Conservation (phyloP, 2,113 vertebrate genomes). For the Chionodraco myersi region DNA sequence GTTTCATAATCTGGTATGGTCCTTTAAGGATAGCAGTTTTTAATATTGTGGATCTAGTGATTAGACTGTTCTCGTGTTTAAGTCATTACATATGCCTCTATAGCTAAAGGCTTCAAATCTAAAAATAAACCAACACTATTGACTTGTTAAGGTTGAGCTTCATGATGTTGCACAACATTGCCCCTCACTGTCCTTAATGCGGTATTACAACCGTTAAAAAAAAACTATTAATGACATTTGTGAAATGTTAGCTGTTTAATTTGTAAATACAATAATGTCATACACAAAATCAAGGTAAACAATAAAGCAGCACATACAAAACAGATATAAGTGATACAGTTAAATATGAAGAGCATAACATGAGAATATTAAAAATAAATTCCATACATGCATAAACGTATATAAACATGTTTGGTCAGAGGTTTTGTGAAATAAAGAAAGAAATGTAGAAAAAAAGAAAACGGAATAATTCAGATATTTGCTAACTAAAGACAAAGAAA, state of each 20-base stretch:
- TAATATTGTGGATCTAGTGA: neutral
- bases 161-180: constrained; percentile 1
- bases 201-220: neutral
- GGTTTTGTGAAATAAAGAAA: no score
- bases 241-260: neutral
- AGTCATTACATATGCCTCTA: neutral
- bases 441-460: no score
- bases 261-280: no score
- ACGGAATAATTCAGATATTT: no score
- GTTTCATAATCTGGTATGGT: neutral
- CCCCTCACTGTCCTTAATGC: constrained; percentile 19
- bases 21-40: neutral
- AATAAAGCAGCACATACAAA: no score
- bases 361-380: no score
- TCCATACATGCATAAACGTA: no score
- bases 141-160: neutral
- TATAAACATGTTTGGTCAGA: no score
- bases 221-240: neutral
- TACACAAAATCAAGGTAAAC: no score
- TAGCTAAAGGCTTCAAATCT: neutral
- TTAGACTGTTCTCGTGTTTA: neutral
- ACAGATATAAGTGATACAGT: no score
- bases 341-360: no score
- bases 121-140: neutral
- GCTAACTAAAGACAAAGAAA: no score